Conservation (phyloP, 2,888 invertebrate species). For the Cecidostiba fungosa region DNA sequence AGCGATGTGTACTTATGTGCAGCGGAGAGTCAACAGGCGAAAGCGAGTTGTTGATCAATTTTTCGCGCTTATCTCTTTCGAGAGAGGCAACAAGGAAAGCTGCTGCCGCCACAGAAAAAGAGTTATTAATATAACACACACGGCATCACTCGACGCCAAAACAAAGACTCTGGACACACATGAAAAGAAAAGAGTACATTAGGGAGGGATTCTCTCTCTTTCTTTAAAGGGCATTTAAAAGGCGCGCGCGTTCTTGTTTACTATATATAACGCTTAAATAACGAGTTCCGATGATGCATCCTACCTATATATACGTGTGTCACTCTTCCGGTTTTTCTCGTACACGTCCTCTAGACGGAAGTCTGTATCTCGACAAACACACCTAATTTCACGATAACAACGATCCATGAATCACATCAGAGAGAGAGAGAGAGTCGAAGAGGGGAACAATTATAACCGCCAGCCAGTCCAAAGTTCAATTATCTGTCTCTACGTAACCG, state of each 20-base stretch:
- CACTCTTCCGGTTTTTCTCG: not conserved
- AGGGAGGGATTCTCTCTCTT: not conserved
- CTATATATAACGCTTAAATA: not conserved
- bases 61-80: not conserved
- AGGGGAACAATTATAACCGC: not conserved
- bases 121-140: constrained; percentile 30
- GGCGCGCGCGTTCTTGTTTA: constrained; percentile 33
- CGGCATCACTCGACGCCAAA: not conserved
- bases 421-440: not conserved
- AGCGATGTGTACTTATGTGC: not conserved
- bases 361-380: not conserved
- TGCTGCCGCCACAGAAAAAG: not conserved
- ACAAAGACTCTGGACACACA: not conserved
- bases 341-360: not conserved
- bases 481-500: not conserved
- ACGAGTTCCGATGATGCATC: not conserved
- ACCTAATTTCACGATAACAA: not conserved
- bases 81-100: constrained; percentile 4
- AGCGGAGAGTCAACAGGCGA: not conserved
- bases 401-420: not conserved
- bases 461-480: not conserved
- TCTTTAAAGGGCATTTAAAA: constrained; percentile 51
- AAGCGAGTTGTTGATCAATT: not conserved
- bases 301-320: not conserved
- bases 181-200: not conserved